phyloP scores from a whole-genome alignment of 2,888 invertebrate genomes.

The Lithodes maja region DNA sequence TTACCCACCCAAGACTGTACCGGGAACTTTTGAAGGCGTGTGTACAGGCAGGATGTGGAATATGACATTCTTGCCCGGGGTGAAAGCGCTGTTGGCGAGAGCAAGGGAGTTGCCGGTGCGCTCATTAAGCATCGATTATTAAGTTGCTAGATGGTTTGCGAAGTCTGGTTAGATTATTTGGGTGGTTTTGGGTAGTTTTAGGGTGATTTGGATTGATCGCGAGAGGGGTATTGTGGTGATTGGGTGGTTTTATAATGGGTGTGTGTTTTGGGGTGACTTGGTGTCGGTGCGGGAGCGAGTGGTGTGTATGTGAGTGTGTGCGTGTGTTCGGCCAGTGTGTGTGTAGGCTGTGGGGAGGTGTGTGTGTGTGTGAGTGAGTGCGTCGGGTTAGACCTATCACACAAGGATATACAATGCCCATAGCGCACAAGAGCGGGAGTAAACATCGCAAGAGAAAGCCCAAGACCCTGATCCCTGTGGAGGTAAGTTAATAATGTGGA shows the following conservation, averaged over 20 bases:
- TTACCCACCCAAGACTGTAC: no score
- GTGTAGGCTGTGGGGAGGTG: slow-evolving; percentile 29
- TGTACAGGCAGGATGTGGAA: slow-evolving; percentile 46
- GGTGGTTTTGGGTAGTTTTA: not conserved
- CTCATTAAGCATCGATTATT: not conserved
- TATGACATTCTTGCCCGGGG: slow-evolving; percentile 50
- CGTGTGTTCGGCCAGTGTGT: slow-evolving; percentile 46
- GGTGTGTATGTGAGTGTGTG: slow-evolving; percentile 29
- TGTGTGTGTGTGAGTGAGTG: slow-evolving; percentile 27
- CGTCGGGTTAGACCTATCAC: slow-evolving; percentile 12
- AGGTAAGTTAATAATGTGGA: slow-evolving; percentile 33
- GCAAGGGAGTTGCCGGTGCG: slow-evolving; percentile 35
- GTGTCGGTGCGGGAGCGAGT: slow-evolving; percentile 10
- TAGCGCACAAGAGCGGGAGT: slow-evolving; percentile 56
- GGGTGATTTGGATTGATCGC: no score
- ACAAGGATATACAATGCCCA: slow-evolving; percentile 61
- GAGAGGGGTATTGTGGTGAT: not conserved
- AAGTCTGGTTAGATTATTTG: not conserved
- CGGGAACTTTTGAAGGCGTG: not conserved
- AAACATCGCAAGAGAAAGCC: slow-evolving; percentile 67
- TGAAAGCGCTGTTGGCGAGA: slow-evolving; percentile 41
- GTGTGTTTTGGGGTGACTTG: not conserved
- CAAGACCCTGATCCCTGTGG: slow-evolving; percentile 67
- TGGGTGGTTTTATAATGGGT: not conserved
- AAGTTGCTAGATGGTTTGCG: not conserved